These are phyloP conservation scores for Notodonta dromedarius DNA, from an alignment of 2,888 invertebrate species.

Conservation along the genomic window DNA sequence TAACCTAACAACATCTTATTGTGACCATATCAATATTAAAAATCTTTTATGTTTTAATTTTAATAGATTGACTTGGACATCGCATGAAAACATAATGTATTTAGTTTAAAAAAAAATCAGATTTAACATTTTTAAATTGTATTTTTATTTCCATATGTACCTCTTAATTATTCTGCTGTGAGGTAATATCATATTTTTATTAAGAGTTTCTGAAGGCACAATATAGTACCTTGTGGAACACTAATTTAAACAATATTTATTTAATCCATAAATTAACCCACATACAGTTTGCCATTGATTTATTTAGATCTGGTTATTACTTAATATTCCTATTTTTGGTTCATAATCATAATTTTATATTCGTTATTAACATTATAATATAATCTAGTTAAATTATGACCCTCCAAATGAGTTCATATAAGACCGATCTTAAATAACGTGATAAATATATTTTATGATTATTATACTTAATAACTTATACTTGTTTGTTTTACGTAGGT, in stretches of 20 bases:
- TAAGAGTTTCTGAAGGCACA: too few relatives aligned
- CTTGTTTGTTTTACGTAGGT: not conserved
- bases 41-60: too few relatives aligned
- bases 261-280: not conserved
- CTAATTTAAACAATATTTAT: not conserved
- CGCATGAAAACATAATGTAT: too few relatives aligned
- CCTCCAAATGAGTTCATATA: not conserved
- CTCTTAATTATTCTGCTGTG: too few relatives aligned
- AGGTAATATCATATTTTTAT: too few relatives aligned
- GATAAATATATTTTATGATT: not conserved
- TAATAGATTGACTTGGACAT: too few relatives aligned
- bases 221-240: too few relatives aligned
- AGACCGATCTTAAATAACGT: not conserved
- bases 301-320: not conserved
- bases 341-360: not conserved
- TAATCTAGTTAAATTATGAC: not conserved
- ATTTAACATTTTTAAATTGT: too few relatives aligned
- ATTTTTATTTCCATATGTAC: too few relatives aligned
- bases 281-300: not conserved
- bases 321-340: not conserved
- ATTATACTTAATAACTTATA: not conserved
- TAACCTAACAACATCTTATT: too few relatives aligned
- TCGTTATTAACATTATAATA: not conserved
- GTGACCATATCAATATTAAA: too few relatives aligned
- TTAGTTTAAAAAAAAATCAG: too few relatives aligned